phyloP scores from a whole-genome alignment of 2,113 vertebrate species.

The Nettapus auritus region DNA sequence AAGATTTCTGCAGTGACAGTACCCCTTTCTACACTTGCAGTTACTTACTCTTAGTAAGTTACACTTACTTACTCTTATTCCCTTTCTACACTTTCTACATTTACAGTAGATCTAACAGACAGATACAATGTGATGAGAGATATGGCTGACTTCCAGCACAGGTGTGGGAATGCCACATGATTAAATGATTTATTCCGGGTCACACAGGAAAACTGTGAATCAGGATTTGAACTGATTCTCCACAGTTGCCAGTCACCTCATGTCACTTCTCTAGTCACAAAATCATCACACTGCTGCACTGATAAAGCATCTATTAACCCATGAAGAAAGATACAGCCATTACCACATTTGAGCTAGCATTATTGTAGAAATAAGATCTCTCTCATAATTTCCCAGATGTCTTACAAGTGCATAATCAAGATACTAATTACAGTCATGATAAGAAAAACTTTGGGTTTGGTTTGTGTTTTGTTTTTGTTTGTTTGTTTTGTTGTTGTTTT shows the following conservation, averaged over 20 bases:
- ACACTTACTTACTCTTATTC: neutral
- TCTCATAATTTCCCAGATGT: neutral
- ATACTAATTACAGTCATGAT: neutral
- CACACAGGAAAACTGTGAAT: neutral
- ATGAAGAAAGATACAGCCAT: neutral
- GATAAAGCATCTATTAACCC: neutral
- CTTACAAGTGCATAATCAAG: neutral
- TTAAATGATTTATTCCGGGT: neutral
- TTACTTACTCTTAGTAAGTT: too few relatives aligned
- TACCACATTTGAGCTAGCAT: neutral
- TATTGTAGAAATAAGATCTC: neutral
- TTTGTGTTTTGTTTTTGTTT: too few relatives aligned
- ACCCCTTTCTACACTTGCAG: neutral
- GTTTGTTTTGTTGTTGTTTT: neutral
- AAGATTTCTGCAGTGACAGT: neutral
- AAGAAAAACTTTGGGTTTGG: neutral
- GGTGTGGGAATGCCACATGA: accelerated
- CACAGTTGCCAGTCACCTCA: neutral
- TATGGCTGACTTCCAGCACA: neutral
- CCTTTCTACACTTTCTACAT: neutral
- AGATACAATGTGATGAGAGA: neutral
- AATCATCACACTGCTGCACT: neutral
- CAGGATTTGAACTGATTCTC: neutral
- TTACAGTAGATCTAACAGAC: neutral
- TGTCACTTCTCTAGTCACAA: neutral